Percentiles rank a stretch among this genome's conserved stretches.
phyloP scores from a whole-genome alignment of 2,797 vertebrate genomes.

The Labeo calbasu region DNA sequence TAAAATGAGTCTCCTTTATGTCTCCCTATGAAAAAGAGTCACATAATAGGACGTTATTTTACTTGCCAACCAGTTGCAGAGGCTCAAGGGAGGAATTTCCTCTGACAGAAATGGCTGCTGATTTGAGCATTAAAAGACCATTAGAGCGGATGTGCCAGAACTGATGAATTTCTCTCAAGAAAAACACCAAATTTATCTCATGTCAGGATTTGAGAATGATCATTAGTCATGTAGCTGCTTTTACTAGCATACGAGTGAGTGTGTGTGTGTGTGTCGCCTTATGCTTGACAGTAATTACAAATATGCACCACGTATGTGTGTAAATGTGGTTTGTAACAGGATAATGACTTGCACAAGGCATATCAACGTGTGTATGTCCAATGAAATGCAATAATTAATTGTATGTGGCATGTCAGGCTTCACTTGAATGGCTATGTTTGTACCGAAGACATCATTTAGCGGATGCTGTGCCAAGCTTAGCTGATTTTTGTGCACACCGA shows the following conservation, averaged over 20 bases:
- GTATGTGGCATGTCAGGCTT: conserved; percentile 34
- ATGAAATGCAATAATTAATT: conserved; percentile 38
- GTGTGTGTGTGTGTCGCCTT: conserved; percentile 5
- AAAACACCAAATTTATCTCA: conserved; percentile 39
- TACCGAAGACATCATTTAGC: conserved; percentile 29
- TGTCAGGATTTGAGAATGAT: conserved; percentile 45
- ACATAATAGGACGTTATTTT: conserved; percentile 34
- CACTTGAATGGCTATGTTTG: conserved; percentile 32
- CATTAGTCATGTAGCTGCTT: conserved; percentile 43
- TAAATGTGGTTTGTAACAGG: conserved; percentile 34
- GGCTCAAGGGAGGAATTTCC: conserved; percentile 44
- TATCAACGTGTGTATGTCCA: conserved; percentile 25
- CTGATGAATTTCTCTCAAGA: conserved; percentile 49
- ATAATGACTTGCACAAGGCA: conserved; percentile 42
- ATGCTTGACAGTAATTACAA: conserved; percentile 35
- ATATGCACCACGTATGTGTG: conserved; percentile 30
- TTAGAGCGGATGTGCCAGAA: conserved; percentile 47
- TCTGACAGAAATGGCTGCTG: conserved; percentile 46
- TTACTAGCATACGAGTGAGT: not conserved
- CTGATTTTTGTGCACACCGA: conserved; percentile 9
- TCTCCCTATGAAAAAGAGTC: conserved; percentile 7
- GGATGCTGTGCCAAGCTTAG: conserved; percentile 17
- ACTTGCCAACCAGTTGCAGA: conserved; percentile 39
- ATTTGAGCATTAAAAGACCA: conserved; percentile 52
- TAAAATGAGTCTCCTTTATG: conserved; percentile 27